These are phyloP conservation scores for Aphidius colemani DNA, from an alignment of 2,888 invertebrate genomes.

Conservation along the genomic window DNA sequence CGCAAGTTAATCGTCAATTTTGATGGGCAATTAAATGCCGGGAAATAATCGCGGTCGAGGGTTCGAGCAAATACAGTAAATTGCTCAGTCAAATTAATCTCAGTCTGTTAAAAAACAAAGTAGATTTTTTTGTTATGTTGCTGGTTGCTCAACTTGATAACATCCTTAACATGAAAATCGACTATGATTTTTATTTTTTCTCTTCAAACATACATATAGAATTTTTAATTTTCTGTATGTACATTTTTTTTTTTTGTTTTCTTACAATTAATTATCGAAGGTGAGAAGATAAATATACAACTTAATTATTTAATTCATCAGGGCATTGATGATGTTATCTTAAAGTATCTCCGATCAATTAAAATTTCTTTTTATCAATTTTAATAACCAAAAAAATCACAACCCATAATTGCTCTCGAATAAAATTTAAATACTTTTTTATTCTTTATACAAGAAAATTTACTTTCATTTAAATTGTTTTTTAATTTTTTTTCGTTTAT, in stretches of 20 bases:
- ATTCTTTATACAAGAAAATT: slow-evolving; percentile 22
- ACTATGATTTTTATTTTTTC: no score
- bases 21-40: background rate
- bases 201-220: background rate
- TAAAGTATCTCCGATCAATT: no score
- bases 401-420: slow-evolving; percentile 10
- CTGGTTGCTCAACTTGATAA: slow-evolving; percentile 27
- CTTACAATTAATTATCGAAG: slow-evolving; percentile 1
- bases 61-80: background rate
- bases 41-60: slow-evolving; percentile 3
- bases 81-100: no score
- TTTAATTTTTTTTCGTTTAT: background rate
- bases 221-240: slow-evolving; percentile 8
- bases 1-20: no score
- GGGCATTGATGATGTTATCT: no score
- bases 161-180: background rate
- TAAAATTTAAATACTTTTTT: slow-evolving; percentile 32
- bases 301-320: no score
- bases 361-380: no score
- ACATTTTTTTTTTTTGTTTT: background rate
- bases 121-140: slow-evolving; percentile 15
- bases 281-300: slow-evolving; percentile 12
- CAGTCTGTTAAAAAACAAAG: background rate
- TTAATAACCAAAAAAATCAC: background rate
- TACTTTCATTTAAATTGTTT: background rate